Evolutionary conservation across 2,888 invertebrate species (phyloP), one percentile per base, ranked within the genome.

Genomic region (Ectobius pallidus): DNA sequence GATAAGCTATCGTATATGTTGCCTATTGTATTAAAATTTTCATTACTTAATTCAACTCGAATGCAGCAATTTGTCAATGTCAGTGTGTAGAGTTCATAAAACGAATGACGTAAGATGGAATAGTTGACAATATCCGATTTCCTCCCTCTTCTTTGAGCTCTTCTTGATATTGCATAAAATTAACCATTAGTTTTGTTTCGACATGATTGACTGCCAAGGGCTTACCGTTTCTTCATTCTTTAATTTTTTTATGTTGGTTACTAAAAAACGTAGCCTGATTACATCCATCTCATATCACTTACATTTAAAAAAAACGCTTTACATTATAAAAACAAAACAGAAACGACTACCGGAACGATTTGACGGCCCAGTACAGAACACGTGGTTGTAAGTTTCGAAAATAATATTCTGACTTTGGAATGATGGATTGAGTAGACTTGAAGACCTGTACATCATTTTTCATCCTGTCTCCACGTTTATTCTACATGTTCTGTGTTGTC

Each of bases 391-490:
- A 49, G 49, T 18, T 49, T 6, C 52, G 14, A n/a, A 46, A 46
- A 46, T 46, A 46, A 46, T 46, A 46, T 46, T 9, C 46, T 6
- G 65, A 65, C 44, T 20, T 65, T 65, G 25, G 65, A 65, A 44
- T 73, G 73, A 73, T 73, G 71, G 73, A 73, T 71, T 44, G 65
- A 70, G 61, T 22, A 42, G 71, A 62, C 25, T 68, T 16, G 69
- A 61, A 49, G 52, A 32, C 67, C 32, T 32, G 30, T 71, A 58
- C 39, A 71, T 70, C 70, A 73, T 73, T 71, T 61, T 70, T 73
- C 73, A 70, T 71, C 70, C 73, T 73, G 73, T 73, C 73, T 55
- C 73, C 73, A 73, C 69, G 55, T 39, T 44, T 65, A 58, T 32
- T 25, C 58, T n/a, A 58, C 58, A 16, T 58, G 58, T 30, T 52